Evolutionary conservation across 2,113 vertebrate species (phyloP), one percentile per base, ranked within the genome.

Genomic region (Stigmatopora nigra): DNA sequence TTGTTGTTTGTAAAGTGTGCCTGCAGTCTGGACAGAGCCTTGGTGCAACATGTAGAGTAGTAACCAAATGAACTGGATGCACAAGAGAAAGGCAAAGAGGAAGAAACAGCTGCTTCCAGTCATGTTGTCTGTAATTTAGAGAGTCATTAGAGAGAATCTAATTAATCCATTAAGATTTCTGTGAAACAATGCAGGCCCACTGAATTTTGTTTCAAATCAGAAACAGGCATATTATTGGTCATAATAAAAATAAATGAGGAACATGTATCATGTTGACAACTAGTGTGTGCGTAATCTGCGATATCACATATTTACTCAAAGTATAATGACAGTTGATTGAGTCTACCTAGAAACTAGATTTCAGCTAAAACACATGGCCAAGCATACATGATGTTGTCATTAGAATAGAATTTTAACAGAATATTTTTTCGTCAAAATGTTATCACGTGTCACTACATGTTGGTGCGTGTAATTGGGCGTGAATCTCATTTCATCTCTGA

Each of bases 101-200:
- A 51, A 19, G 46, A 35, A 63, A 22, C 61, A 63, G 61, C 61
- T 49, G 61, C 47, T 63, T 15, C 47, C 13, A 13, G 46, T 35
- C 46, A 49, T 19, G 22, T 9, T 35, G 45, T 63, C 25, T 49
- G 16, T 36, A 51, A 63, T 31, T 48, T 49, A 4, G 10, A 36
- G 61, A 63, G 25, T 36, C 25, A 49, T 63, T 31, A 49, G 8
- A 16, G 25, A 63, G 7, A 49, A 25, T 63, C 4, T 1, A 63
- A 63, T 63, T 49, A 63, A 63, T 63, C 22, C 17, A 47, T 63
- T 63, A 49, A 49, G 31, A 51, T 49, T 36, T 61, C 19, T 22
- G 44, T 61, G 41, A 61, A 61, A 61, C 31, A 14, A 44, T 7
- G 13, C 19, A 45, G 57, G 35, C 31, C n/a, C 20, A 14, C 10